Evolutionary conservation across 2,113 vertebrate genomes (phyloP).

Genomic region (Seriola quinqueradiata): DNA sequence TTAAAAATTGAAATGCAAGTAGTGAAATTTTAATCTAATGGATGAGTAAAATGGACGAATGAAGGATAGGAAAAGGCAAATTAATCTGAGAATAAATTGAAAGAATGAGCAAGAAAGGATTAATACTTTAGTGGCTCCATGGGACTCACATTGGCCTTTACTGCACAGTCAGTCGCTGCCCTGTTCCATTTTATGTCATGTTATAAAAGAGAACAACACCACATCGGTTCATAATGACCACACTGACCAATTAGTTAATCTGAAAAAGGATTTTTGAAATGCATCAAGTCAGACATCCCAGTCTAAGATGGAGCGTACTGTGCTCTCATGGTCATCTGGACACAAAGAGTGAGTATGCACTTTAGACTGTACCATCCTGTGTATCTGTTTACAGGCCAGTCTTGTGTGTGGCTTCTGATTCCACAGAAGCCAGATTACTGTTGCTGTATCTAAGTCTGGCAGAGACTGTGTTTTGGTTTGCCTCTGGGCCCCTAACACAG

Average conservation of each 20-base stretch:
- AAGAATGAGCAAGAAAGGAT: neutral
- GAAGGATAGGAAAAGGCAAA: neutral
- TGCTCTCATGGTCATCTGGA: constrained; percentile 1
- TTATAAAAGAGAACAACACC: constrained; percentile 28
- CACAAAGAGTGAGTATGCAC: neutral
- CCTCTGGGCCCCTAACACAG: constrained; percentile 12
- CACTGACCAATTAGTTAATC: constrained; percentile 48
- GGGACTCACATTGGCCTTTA: neutral
- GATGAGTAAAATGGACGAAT: neutral
- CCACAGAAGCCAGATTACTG: constrained; percentile 12
- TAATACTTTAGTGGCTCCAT: neutral
- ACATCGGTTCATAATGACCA: constrained; percentile 26
- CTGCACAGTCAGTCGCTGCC: neutral
- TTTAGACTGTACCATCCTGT: neutral
- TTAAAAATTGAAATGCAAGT: neutral
- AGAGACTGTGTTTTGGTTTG: constrained; percentile 7
- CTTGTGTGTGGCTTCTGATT: constrained; percentile 8
- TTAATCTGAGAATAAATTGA: neutral
- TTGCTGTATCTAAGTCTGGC: constrained; percentile 15
- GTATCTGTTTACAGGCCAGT: neutral
- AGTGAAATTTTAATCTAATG: neutral
- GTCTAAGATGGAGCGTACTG: constrained; percentile 4
- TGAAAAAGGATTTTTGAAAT: constrained; percentile 33
- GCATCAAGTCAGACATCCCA: constrained; percentile 5
- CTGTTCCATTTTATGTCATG: constrained; percentile 18